Percentiles rank a stretch among this genome's conserved stretches.
phyloP scores from a whole-genome alignment of 2,113 vertebrate species.

The Xiphophorus couchianus region DNA sequence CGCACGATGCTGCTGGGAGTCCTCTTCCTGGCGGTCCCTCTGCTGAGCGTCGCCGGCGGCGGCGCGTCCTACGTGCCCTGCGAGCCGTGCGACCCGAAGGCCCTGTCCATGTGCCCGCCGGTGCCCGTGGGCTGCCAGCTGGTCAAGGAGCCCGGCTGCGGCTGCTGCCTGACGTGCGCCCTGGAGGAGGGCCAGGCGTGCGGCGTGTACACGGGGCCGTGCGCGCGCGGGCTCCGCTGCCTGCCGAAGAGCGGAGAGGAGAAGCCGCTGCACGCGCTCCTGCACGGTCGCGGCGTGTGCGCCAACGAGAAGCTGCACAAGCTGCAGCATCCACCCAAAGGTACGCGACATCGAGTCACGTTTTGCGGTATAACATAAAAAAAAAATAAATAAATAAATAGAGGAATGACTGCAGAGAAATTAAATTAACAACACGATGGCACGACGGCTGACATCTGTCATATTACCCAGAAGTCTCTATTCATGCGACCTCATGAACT shows the following conservation, averaged over 20 bases:
- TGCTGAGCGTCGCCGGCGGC: constrained; percentile 77
- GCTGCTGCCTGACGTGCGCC: constrained; percentile 97
- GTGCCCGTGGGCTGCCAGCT: constrained; percentile 89
- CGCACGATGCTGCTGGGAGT: constrained; percentile 79
- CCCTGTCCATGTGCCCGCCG: constrained; percentile 89
- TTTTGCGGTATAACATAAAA: no score
- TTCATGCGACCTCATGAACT: constrained; percentile 48
- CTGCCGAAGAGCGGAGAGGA: constrained; percentile 93
- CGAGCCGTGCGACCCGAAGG: constrained; percentile 93
- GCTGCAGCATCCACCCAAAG: constrained; percentile 76
- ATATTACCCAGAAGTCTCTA: constrained; percentile 57
- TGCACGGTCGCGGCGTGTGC: constrained; percentile 93
- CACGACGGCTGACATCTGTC: background rate
- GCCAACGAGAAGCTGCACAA: constrained; percentile 91
- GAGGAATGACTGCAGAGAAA: background rate
- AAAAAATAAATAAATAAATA: no score
- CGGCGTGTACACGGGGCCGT: constrained; percentile 96
- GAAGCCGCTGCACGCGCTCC: constrained; percentile 95
- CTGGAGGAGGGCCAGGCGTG: constrained; percentile 91
- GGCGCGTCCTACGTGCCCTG: constrained; percentile 89
- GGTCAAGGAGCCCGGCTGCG: constrained; percentile 97
- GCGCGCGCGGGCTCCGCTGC: constrained; percentile 91
- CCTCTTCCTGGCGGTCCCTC: constrained; percentile 79
- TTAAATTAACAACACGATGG: background rate
- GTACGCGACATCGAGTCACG: constrained; percentile 69